Evolutionary conservation across 1,140 invertebrate species (phyloP).

Genomic region (Tetragnatha versicolor): DNA sequence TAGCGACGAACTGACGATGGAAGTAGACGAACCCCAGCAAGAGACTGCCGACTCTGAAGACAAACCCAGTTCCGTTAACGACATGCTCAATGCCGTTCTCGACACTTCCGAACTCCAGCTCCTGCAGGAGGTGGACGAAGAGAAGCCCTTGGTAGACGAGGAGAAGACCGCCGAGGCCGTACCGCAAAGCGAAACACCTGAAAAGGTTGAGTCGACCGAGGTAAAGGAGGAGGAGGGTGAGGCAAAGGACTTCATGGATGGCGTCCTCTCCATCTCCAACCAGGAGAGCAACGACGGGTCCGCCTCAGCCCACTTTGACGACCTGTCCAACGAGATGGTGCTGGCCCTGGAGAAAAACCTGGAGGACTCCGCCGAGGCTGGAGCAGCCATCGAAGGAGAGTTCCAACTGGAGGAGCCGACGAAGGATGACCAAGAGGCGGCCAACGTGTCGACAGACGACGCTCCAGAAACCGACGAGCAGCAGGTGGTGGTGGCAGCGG

Average conservation of each 20-base stretch:
- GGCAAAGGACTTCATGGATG: constrained; percentile 19
- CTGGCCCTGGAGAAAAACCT: constrained; percentile 14
- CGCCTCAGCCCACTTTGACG: constrained; percentile 12
- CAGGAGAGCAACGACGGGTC: constrained; percentile 39
- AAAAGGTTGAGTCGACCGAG: constrained; percentile 3
- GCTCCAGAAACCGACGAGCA: background rate
- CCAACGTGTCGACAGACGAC: background rate
- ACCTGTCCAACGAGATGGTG: constrained; percentile 40
- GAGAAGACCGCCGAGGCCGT: background rate
- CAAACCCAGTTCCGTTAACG: constrained; percentile 8
- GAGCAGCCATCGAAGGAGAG: background rate
- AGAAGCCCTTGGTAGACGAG: background rate
- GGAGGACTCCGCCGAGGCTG: constrained; percentile 9
- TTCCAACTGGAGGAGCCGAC: constrained; percentile 7
- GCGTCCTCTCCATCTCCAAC: constrained; percentile 16
- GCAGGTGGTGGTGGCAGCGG: background rate
- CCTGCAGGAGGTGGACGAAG: background rate
- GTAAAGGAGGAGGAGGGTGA: background rate
- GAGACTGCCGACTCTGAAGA: too few relatives aligned
- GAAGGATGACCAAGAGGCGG: background rate
- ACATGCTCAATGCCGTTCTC: background rate
- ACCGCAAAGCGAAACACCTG: background rate
- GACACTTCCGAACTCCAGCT: background rate
- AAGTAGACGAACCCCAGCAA: too few relatives aligned
- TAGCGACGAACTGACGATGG: background rate